Evolutionary conservation across 2,797 vertebrate genomes (phyloP).

Genomic region (Hydrocynus forskahlii): DNA sequence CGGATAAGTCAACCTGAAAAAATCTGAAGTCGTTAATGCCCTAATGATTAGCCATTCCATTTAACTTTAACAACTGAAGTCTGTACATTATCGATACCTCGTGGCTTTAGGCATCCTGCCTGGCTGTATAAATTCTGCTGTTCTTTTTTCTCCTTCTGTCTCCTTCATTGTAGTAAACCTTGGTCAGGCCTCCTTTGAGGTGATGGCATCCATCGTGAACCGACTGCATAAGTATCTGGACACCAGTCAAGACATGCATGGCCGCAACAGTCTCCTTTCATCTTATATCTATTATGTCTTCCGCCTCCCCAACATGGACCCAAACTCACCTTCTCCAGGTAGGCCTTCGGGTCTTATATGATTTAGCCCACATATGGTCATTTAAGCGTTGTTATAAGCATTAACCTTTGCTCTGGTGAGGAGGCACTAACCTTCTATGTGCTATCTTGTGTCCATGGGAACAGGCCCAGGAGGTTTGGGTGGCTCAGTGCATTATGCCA

Average conservation of each 20-base stretch:
- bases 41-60: too few relatives aligned
- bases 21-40: too few relatives aligned
- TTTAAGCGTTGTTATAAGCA: not conserved
- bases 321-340: conserved; percentile 96
- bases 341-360: conserved; percentile 41
- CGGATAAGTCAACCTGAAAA: too few relatives aligned
- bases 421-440: conserved; percentile 50
- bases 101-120: not conserved
- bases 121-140: not conserved
- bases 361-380: conserved; percentile 23
- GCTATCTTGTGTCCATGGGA: conserved; percentile 41
- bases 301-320: conserved; percentile 92
- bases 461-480: conserved; percentile 89
- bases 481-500: conserved; percentile 96
- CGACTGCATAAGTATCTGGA: conserved; percentile 97
- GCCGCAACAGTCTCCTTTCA: conserved; percentile 92
- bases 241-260: conserved; percentile 95
- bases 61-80: not conserved
- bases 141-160: not conserved
- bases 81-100: not conserved
- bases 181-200: conserved; percentile 96
- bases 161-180: conserved; percentile 85
- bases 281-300: conserved; percentile 98
- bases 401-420: conserved; percentile 6
- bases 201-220: conserved; percentile 97